phyloP scores from a whole-genome alignment of 2,113 vertebrate species.

The Rhizomys pruinosus region DNA sequence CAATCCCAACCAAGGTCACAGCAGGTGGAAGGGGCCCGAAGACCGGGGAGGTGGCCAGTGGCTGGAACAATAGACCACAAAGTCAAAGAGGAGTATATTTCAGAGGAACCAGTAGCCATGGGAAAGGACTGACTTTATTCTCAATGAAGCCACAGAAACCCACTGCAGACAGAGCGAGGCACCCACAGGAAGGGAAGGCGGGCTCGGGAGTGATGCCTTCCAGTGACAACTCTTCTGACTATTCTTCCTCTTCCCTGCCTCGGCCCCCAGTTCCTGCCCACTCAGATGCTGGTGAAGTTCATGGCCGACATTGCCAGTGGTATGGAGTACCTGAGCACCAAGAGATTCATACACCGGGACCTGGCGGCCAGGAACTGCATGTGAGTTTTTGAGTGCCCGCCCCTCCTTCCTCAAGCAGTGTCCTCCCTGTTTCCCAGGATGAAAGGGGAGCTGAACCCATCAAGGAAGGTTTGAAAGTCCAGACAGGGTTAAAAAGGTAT shows the following conservation, averaged over 20 bases:
- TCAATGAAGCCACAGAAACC: background rate
- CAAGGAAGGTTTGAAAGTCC: background rate
- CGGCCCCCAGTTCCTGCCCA: conserved; percentile 89
- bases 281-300: conserved; percentile 94
- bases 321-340: conserved; percentile 94
- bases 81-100: too few species aligned
- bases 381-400: conserved; percentile 84
- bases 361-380: conserved; percentile 96
- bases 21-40: background rate
- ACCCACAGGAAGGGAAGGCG: background rate
- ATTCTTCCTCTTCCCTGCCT: background rate
- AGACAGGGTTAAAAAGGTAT: background rate
- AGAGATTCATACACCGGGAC: conserved; percentile 95
- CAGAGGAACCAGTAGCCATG: background rate
- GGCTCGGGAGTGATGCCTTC: too few species aligned
- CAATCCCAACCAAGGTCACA: background rate
- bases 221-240: background rate
- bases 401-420: background rate
- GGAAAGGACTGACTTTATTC: background rate
- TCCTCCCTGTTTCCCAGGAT: conserved; percentile 13
- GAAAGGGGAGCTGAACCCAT: background rate
- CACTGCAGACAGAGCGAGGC: background rate
- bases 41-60: background rate
- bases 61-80: too few species aligned
- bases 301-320: conserved; percentile 95